A percentile compares a stretch with the other conserved stretches of the same genome.
phyloP scores from a whole-genome alignment of 2,888 invertebrate species.

The Syrphus vitripennis region DNA sequence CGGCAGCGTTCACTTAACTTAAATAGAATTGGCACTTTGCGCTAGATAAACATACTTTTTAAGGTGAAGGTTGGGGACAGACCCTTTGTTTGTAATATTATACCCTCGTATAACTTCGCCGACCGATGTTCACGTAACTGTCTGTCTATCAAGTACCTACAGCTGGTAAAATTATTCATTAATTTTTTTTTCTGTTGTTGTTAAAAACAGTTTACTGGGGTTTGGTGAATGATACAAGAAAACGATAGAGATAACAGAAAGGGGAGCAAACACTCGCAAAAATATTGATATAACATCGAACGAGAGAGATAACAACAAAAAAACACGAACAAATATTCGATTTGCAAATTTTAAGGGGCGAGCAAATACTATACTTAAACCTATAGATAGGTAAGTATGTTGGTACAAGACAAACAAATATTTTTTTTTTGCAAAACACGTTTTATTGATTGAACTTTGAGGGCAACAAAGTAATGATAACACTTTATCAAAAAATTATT shows the following conservation, averaged over 20 bases:
- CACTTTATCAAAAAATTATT: neutral
- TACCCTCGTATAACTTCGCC: neutral
- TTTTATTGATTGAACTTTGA: neutral
- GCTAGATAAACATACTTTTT: constrained; percentile 1
- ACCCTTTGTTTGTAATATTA: constrained; percentile 4
- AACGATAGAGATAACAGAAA: neutral
- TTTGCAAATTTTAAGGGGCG: constrained; percentile 3
- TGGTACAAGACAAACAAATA: neutral
- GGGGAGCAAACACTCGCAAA: neutral
- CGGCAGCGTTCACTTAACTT: constrained; percentile 4
- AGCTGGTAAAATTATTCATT: neutral
- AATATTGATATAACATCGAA: constrained; percentile 10
- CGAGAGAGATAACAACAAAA: neutral
- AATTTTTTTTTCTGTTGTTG: neutral
- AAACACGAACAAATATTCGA: neutral
- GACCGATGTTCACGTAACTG: neutral
- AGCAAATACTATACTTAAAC: neutral
- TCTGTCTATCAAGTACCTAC: neutral
- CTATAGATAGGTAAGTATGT: neutral
- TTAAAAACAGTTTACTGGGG: neutral
- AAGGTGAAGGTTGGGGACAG: constrained; percentile 15
- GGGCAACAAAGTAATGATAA: neutral
- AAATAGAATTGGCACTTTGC: constrained; percentile 8
- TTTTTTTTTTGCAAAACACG: neutral
- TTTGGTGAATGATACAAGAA: neutral